These are phyloP conservation scores for Pipa parva DNA, from an alignment of 2,113 vertebrate species.

Conservation along the genomic window DNA sequence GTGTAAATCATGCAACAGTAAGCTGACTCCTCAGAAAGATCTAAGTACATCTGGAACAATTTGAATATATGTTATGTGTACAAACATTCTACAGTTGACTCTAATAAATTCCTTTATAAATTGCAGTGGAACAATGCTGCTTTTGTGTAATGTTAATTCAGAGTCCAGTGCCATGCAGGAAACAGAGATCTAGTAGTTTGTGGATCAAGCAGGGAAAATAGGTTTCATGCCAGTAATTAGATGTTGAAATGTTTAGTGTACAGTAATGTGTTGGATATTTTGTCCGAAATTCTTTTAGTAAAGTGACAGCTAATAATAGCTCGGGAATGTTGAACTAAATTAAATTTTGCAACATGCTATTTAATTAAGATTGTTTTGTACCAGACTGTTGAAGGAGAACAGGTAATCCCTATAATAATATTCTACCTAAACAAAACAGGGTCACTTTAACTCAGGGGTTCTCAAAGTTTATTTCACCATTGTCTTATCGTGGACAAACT, in stretches of 20 bases:
- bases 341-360: too few species aligned
- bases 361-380: too few species aligned
- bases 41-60: slow-evolving; percentile 37
- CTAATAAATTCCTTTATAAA: slow-evolving; percentile 35
- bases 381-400: too few species aligned
- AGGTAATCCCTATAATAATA: too few species aligned
- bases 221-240: slow-evolving; percentile 24
- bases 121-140: slow-evolving; percentile 25
- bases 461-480: too few species aligned
- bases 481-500: too few species aligned
- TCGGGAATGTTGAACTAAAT: too few species aligned
- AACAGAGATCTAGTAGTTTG: slow-evolving; percentile 19
- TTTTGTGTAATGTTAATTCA: slow-evolving; percentile 19
- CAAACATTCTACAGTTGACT: slow-evolving; percentile 26
- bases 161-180: slow-evolving; percentile 30
- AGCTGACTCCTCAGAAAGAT: slow-evolving; percentile 16
- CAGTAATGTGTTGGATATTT: background rate
- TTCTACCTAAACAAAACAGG: too few species aligned
- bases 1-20: slow-evolving; percentile 21
- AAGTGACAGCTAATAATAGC: too few species aligned
- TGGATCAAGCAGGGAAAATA: slow-evolving; percentile 24
- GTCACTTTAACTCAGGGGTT: too few species aligned
- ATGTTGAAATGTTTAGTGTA: background rate
- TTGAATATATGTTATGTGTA: slow-evolving; percentile 19
- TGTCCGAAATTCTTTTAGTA: too few species aligned